Evolutionary conservation across 2,888 invertebrate genomes (phyloP).

Genomic region (Norana najaformis): DNA sequence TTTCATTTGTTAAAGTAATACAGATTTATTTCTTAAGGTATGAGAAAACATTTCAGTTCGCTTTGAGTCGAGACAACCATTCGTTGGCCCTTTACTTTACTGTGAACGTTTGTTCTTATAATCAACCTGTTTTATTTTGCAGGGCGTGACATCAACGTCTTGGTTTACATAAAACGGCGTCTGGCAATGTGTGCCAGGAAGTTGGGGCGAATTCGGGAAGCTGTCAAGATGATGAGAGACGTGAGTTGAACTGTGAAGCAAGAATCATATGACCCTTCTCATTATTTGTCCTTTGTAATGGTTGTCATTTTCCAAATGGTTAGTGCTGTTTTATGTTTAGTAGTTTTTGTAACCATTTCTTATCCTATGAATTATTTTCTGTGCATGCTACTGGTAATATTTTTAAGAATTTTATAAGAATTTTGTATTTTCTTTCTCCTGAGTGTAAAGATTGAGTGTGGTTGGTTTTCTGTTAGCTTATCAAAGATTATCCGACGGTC

Average conservation of each 20-base stretch:
- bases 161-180: slow-evolving; percentile 89
- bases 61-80: neutral
- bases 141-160: slow-evolving; percentile 86
- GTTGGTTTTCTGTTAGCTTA: slow-evolving; percentile 68
- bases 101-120: neutral
- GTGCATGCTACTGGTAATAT: too few relatives aligned
- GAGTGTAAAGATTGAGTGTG: neutral
- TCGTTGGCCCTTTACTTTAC: neutral
- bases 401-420: too few relatives aligned
- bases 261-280: neutral
- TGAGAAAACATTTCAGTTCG: neutral
- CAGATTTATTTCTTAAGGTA: neutral
- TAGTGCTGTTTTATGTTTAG: neutral
- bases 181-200: slow-evolving; percentile 95
- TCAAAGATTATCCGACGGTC: slow-evolving; percentile 94
- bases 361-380: too few relatives aligned
- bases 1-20: neutral
- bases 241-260: slow-evolving; percentile 58
- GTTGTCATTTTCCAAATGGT: neutral
- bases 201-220: slow-evolving; percentile 88
- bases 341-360: neutral
- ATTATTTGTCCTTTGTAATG: neutral
- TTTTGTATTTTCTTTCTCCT: neutral
- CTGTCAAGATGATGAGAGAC: slow-evolving; percentile 94
- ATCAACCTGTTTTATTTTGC: slow-evolving; percentile 32